Evolutionary conservation across 2,888 invertebrate species (phyloP), one percentile per base, ranked within the genome.

Genomic region (Hecatera dysodea): DNA sequence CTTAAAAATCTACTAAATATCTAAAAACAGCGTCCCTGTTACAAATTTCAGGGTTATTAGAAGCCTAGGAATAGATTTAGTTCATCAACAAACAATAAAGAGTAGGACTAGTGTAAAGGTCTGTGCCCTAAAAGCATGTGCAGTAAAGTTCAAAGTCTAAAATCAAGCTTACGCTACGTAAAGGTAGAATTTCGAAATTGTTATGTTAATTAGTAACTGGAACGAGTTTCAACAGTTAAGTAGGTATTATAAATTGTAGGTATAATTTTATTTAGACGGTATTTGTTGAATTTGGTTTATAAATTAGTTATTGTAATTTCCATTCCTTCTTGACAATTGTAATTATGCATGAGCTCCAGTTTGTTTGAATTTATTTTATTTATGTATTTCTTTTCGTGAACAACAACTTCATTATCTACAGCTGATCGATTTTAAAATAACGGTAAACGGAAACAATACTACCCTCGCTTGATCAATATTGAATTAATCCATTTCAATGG

Each of bases 121-220:
- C 52, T 70, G 78, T 83, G 75, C 81, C 64, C 66, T 78, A 83
- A 66, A 81, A 83, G 81, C 75, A 5, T 64, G 82, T 81, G 83
- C 82, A 74, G 65, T 70, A 74, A 75, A 71, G 68, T 72, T 73
- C 55, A 70, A 72, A 80, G 75, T 72, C 61, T 75, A 66, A 62
- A 67, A 73, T 67, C 56, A 80, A 77, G 69, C 71, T 42, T 72
- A 67, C 12, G 15, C 61, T 71, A 70, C 36, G 19, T 63, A 65
- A 27, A 67, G 53, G 61, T 66, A 67, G 70, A 70, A 55, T 39
- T 75, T 50, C n/a, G 55, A 70, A 80, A 80, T 53, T 61, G 50
- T 46, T 65, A 62, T 50, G 42, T 66, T 56, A 36, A 33, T 24
- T 67, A 75, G 9, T 59, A 59, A 64, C 48, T 72, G 42, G 33